Percentiles rank a stretch among this genome's conserved stretches.
Conservation (phyloP, 2,113 vertebrate genomes). For the Sterna hirundo region DNA sequence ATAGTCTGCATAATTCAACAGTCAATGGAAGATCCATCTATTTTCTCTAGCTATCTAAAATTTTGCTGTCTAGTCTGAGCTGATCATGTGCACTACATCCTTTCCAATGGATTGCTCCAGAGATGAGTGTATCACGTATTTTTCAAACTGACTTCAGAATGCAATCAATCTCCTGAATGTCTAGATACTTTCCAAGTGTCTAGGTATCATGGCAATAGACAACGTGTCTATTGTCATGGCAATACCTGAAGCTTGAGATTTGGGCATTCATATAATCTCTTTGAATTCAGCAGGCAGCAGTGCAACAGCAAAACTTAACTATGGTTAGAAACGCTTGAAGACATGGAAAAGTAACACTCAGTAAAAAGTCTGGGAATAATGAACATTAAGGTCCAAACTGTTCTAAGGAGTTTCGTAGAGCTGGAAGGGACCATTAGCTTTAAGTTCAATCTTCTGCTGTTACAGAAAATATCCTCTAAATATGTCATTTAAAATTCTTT, state of each 20-base stretch:
- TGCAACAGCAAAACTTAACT: not conserved
- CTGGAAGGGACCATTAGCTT: not conserved
- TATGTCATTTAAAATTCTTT: not conserved
- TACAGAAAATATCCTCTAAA: not conserved
- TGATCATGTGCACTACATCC: not conserved
- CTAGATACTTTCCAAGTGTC: not conserved
- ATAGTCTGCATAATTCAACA: not conserved
- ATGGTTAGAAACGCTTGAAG: not conserved
- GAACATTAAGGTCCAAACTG: not conserved
- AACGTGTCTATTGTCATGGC: not conserved
- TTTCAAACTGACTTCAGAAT: not conserved
- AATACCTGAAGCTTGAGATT: not conserved
- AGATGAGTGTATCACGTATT: not conserved
- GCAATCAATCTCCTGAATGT: not conserved
- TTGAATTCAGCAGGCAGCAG: not conserved
- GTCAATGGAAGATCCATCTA: not conserved
- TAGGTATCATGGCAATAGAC: not conserved
- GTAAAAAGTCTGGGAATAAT: not conserved
- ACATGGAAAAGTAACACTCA: not conserved
- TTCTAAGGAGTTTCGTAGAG: not conserved
- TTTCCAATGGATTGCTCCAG: not conserved
- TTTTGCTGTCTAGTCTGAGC: not conserved
- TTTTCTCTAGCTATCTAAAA: not conserved
- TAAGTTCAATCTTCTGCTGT: not conserved
- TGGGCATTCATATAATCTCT: accelerated